Evolutionary conservation across 23 tunicate genomes (phyloP).

Genomic region (Styela plicata): DNA sequence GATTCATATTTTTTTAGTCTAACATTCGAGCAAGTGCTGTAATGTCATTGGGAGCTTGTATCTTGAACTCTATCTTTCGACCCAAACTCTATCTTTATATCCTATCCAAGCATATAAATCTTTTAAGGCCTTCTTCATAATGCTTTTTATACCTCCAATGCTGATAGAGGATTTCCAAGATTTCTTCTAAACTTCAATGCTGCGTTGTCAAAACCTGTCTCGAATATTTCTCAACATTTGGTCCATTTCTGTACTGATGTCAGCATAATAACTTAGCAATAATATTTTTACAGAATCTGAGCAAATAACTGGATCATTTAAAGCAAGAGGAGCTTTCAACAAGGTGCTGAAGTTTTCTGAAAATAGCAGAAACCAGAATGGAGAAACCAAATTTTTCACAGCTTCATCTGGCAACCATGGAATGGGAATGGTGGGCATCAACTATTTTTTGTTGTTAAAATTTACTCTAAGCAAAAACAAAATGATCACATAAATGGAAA

Average conservation of each 20-base stretch:
- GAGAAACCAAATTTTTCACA: conserved; percentile 34
- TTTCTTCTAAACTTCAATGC: background rate
- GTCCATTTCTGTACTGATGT: too few species aligned
- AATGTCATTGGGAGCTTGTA: background rate
- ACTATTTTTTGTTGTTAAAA: too few species aligned
- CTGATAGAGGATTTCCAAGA: too few species aligned
- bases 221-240: too few species aligned
- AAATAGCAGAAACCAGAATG: background rate
- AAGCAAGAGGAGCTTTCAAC: conserved; percentile 81
- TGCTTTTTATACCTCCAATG: background rate
- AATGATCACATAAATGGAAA: too few species aligned
- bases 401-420: conserved; percentile 96
- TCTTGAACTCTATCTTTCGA: background rate
- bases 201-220: background rate
- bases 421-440: conserved; percentile 37
- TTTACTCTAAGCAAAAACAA: too few species aligned
- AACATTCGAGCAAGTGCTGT: background rate
- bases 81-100: background rate
- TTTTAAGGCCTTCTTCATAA: background rate
- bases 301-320: conserved; percentile 82
- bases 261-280: too few species aligned
- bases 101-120: background rate
- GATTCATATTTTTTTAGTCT: too few species aligned
- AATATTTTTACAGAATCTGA: conserved; percentile 48
- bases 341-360: conserved; percentile 31